Evolutionary conservation across 2,113 vertebrate genomes (phyloP), one percentile per base, ranked within the genome.

Genomic region (Ursus arctos): DNA sequence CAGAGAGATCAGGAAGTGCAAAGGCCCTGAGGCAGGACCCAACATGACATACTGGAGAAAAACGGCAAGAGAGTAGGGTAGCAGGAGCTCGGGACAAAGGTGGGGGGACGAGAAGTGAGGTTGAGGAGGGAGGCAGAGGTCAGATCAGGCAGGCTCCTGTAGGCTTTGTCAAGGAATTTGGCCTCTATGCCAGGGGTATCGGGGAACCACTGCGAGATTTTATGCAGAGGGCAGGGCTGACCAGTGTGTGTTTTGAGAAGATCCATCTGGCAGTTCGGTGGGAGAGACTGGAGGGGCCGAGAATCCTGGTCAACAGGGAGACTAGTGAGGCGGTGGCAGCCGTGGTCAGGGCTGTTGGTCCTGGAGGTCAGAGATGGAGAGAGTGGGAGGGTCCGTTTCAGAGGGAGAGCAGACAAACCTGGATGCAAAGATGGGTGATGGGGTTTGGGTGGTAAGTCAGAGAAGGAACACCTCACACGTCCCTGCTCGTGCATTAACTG

Each of bases 381-480:
- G 33, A n/a, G 51, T 13, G 3, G 31, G 7, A 84, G 1, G 57
- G 6, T 2, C 4, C 11, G 0, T 63, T 22, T 14, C 0, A 4
- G 16, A 31, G 33, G 14, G 26, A 79, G 36, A 77, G 33, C 11
- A 40, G 33, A 59, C n/a, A 47, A 53, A 26, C 18, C 31, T 49
- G 8, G n/a, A 26, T 43, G 65, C 31, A 12, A 22, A 31, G 49
- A 53, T 7, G 18, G 49, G 51, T 51, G 0, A 5, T 21, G 5
- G 22, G 9, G 36, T 72, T 16, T 53, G 65, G 28, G n/a, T 33
- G 83, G 79, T 22, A 21, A 33, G 43, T 40, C 43, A 2, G 40
- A 86, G 79, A 67, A 71, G 69, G 47, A 21, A 26, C 49, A 2
- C 63, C 40, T 33, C 4, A 8, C 8, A 16, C 28, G 21, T 26